phyloP scores from a whole-genome alignment of 2,888 invertebrate genomes.

The Caenorhabditis plicata region DNA sequence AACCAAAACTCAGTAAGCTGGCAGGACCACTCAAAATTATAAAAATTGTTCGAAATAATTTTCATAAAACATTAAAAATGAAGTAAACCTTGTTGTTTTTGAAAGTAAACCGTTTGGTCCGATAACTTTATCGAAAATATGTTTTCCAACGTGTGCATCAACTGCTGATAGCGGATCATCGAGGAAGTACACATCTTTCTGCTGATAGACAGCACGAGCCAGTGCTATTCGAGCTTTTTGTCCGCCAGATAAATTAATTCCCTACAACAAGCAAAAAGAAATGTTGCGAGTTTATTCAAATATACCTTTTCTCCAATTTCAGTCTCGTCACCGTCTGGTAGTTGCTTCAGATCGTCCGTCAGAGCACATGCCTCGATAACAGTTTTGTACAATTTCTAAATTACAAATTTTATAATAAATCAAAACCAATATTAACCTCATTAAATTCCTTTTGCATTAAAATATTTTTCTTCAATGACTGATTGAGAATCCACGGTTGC shows the following conservation, averaged over 20 bases:
- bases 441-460: slow-evolving; percentile 30
- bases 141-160: slow-evolving; percentile 94
- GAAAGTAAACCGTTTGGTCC: slow-evolving; percentile 60
- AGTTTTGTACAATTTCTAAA: slow-evolving; percentile 25
- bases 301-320: slow-evolving; percentile 62
- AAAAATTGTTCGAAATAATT: no score
- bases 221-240: slow-evolving; percentile 77
- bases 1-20: no score
- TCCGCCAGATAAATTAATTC: slow-evolving; percentile 63
- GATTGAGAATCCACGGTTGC: slow-evolving; percentile 98
- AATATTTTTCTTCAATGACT: slow-evolving; percentile 85
- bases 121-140: slow-evolving; percentile 70
- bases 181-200: slow-evolving; percentile 84
- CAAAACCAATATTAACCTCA: slow-evolving; percentile 4
- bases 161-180: slow-evolving; percentile 95
- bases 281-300: not conserved
- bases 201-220: slow-evolving; percentile 85
- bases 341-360: slow-evolving; percentile 49
- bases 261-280: slow-evolving; percentile 28
- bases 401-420: not conserved
- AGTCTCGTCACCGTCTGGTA: slow-evolving; percentile 57
- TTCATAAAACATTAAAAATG: not conserved
- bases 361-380: slow-evolving; percentile 52
- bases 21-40: no score
- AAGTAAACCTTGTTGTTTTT: slow-evolving; percentile 71